phyloP scores from a whole-genome alignment of 2,113 vertebrate species.

The Galemys pyrenaicus region DNA sequence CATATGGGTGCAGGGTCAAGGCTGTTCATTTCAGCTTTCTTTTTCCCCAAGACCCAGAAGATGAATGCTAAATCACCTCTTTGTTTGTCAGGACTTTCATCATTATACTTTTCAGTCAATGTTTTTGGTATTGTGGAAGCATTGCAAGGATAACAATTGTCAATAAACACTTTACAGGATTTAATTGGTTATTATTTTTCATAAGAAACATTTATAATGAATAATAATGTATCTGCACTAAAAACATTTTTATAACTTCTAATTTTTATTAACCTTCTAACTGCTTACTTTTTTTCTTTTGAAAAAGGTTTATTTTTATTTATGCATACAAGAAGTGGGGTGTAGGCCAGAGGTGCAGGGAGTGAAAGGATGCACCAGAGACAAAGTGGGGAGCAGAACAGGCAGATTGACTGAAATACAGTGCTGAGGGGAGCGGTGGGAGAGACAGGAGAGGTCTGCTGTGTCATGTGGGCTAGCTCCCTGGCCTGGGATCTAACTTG shows the following conservation, averaged over 20 bases:
- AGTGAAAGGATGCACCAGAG: no score
- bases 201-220: background rate
- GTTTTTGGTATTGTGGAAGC: background rate
- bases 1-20: fast-evolving
- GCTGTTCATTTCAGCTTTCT: background rate
- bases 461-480: no score
- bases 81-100: background rate
- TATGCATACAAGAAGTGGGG: no score
- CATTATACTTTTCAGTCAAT: background rate
- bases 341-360: no score
- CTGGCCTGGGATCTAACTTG: no score
- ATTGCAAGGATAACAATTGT: background rate
- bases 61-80: background rate
- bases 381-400: no score
- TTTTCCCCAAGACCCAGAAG: background rate
- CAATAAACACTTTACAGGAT: background rate
- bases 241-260: background rate
- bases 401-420: no score
- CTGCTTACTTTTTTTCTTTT: no score
- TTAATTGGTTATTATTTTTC: background rate
- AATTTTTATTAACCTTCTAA: no score
- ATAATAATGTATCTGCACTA: background rate
- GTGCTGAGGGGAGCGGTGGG: no score
- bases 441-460: no score
- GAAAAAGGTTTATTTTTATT: no score